Percentiles rank a stretch among this genome's conserved stretches.
Conservation (phyloP, 2,113 vertebrate genomes). For the Cryptoleucopteryx plumbea region DNA sequence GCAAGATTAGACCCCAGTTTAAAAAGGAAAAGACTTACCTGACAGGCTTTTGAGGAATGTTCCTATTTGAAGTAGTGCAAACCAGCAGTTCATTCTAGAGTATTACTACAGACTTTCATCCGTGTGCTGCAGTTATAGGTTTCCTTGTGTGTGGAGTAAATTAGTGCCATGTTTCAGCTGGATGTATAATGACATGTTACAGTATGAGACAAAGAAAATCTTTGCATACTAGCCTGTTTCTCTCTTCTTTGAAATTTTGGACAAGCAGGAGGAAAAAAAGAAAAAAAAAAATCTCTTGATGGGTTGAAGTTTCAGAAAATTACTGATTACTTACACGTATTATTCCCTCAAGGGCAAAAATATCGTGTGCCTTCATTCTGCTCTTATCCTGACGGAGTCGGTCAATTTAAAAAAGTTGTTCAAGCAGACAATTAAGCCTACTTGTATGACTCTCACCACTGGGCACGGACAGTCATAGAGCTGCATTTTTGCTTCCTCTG, state of each 20-base stretch:
- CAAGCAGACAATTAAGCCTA: not conserved
- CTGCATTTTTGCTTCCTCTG: not conserved
- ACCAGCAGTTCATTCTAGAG: not conserved
- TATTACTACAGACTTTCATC: not conserved
- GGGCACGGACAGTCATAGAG: not conserved
- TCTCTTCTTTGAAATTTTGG: not conserved
- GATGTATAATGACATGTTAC: not conserved
- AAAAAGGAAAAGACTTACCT: not conserved
- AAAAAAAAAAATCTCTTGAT: not conserved
- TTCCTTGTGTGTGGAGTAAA: not conserved
- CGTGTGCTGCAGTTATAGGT: not conserved
- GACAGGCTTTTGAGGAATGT: not conserved
- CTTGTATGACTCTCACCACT: accelerated
- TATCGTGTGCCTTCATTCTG: not conserved
- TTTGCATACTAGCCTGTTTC: not conserved
- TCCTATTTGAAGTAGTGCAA: not conserved
- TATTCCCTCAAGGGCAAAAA: not conserved
- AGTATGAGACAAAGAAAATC: not conserved
- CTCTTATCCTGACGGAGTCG: not conserved
- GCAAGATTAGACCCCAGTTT: not conserved
- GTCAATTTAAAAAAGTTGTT: not conserved
- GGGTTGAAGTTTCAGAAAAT: not conserved
- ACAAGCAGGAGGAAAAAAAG: not conserved
- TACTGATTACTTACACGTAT: not conserved
- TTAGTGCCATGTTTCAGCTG: not conserved